Percentiles rank a stretch among this genome's conserved stretches.
These are phyloP conservation scores for Plagiodera versicolora DNA, from an alignment of 2,888 invertebrate species.

Conservation along the genomic window DNA sequence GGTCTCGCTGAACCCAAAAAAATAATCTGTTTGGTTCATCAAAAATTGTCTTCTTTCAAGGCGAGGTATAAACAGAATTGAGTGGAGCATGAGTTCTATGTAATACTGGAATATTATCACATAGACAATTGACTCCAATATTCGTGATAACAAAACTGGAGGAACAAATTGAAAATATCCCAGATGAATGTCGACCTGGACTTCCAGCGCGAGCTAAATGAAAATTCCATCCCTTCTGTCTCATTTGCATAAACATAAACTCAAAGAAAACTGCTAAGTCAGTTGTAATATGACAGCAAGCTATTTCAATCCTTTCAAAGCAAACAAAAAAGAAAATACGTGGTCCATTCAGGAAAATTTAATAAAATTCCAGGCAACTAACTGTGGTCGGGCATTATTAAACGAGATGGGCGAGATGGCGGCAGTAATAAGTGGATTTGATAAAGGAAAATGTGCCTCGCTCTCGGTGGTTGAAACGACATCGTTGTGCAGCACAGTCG, in stretches of 20 bases:
- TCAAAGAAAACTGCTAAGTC: background rate
- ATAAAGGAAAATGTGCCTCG: constrained; percentile 41
- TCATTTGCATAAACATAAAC: constrained; percentile 1
- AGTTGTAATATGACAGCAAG: background rate
- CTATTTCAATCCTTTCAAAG: background rate
- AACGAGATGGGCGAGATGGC: constrained; percentile 33
- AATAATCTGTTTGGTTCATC: no score
- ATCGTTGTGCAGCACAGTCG: constrained; percentile 29
- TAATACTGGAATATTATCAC: no score
- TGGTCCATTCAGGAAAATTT: constrained; percentile 15
- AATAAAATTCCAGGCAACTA: constrained; percentile 26
- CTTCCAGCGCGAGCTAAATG: background rate
- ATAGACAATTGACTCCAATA: no score
- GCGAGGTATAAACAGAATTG: no score
- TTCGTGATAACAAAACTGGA: no score
- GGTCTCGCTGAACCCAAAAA: no score
- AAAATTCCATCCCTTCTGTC: background rate
- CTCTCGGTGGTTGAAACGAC: constrained; percentile 35
- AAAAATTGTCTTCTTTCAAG: no score
- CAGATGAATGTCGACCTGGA: no score
- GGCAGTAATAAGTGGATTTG: constrained; percentile 39
- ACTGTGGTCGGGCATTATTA: constrained; percentile 36
- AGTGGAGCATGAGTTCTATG: no score
- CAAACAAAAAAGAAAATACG: constrained; percentile 10
- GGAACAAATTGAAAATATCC: no score